Evolutionary conservation across 2,113 vertebrate genomes (phyloP).

Genomic region (Bujurquina vittata): DNA sequence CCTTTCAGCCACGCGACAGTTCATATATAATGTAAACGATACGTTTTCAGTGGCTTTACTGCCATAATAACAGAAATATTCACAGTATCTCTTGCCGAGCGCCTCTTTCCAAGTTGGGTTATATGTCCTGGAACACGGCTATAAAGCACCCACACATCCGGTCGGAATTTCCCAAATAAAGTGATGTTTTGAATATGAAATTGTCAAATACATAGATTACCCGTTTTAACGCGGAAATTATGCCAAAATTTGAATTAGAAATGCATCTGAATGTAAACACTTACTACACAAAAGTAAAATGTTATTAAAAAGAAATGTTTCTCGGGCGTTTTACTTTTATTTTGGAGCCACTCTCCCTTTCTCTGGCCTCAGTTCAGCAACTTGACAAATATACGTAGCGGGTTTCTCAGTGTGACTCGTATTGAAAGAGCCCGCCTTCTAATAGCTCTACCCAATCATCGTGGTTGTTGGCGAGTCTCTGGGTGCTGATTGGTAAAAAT

Average conservation of each 20-base stretch:
- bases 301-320: accelerated
- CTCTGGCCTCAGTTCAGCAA: accelerated
- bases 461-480: background rate
- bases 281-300: accelerated
- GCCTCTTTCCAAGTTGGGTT: slow-evolving; percentile 18
- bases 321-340: background rate
- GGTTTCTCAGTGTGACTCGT: slow-evolving; percentile 6
- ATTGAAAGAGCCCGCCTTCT: slow-evolving; percentile 74
- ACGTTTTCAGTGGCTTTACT: background rate
- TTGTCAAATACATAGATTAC: background rate
- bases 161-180: slow-evolving; percentile 29
- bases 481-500: slow-evolving; percentile 39
- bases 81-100: background rate
- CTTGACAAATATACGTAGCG: slow-evolving; percentile 6
- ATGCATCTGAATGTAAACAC: accelerated
- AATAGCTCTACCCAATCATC: slow-evolving; percentile 41
- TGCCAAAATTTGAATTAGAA: background rate
- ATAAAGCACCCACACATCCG: background rate
- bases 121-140: background rate
- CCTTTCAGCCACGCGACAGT: background rate
- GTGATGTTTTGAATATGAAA: accelerated
- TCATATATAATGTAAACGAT: background rate
- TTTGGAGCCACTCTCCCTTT: background rate
- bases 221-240: background rate
- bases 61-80: background rate